Evolutionary conservation across 1,140 invertebrate genomes (phyloP), one percentile per base, ranked within the genome.

Genomic region (Drosophila mayri): DNA sequence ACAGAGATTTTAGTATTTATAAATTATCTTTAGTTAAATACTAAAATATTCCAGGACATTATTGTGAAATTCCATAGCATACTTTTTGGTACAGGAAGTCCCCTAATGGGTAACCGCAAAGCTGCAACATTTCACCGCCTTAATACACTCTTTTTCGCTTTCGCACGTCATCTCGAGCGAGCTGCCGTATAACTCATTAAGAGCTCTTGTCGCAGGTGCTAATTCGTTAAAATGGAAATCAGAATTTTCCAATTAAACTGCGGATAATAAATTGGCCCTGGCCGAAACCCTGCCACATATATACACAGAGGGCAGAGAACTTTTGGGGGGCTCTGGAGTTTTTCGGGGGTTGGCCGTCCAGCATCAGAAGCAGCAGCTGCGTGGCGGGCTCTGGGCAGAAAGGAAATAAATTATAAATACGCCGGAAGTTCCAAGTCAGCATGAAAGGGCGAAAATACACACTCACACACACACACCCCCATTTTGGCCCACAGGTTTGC

Each of bases 181-280:
- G 84, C 68, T 74, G 74, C 57, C 62, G 79, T 83, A 88, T 90
- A 90, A 90, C 85, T 90, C 81, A 90, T 90, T 90, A 90, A 90
- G 85, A 72, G 61, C 86, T 66, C 85, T 88, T 90, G 85, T 90
- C 85, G 86, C 85, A 90, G 85, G 85, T 90, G 85, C 85, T 90
- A 90, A 90, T 90, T 90, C 85, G 85, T 90, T 90, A 90, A 90
- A 90, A 90, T 90, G 85, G 85, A 90, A 90, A 90, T 90, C 85
- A 90, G 86, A 90, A 90, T 90, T 90, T 90, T 90, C 85, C 85
- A 90, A 90, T 90, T 90, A 90, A 90, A 90, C 81, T 90, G 85
- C 74, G 74, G 85, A 90, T 90, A 90, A 90, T 90, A 90, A 90
- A 90, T 90, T 90, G 85, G 85, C 81, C 77, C 77, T 63, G 54